Evolutionary conservation across 2,113 vertebrate species (phyloP).

Genomic region (Macrotis lagotis): DNA sequence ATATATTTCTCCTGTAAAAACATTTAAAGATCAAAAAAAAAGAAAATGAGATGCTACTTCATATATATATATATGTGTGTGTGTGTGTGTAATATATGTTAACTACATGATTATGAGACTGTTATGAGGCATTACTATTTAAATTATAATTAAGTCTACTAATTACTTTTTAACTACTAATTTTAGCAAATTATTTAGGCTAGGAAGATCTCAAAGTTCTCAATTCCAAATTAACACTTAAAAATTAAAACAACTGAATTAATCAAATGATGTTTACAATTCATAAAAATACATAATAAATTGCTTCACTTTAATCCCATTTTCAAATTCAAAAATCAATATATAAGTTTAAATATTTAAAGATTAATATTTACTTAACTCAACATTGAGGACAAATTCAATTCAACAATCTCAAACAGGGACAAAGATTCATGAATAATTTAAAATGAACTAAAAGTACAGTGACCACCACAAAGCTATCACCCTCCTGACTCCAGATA

Average conservation of each 20-base stretch:
- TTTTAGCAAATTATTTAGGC: background rate
- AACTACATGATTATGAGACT: background rate
- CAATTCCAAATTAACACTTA: background rate
- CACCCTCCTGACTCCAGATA: background rate
- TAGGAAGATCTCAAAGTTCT: background rate
- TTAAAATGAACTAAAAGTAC: background rate
- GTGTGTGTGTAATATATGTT: background rate
- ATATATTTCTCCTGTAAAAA: slow-evolving; percentile 94
- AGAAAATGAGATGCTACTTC: background rate
- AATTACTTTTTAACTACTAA: background rate
- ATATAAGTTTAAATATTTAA: background rate
- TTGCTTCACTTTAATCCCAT: background rate
- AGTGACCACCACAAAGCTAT: background rate
- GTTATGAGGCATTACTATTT: background rate
- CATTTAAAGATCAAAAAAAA: background rate
- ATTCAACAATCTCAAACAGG: background rate
- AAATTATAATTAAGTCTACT: background rate
- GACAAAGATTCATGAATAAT: background rate
- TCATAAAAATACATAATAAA: background rate
- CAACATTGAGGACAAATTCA: background rate
- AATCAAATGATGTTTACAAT: background rate
- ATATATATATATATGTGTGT: background rate
- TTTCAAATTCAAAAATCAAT: background rate
- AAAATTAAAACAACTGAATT: background rate
- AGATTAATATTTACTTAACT: background rate